Evolutionary conservation across 2,888 invertebrate genomes (phyloP).

Genomic region (Creontiades dilutus): DNA sequence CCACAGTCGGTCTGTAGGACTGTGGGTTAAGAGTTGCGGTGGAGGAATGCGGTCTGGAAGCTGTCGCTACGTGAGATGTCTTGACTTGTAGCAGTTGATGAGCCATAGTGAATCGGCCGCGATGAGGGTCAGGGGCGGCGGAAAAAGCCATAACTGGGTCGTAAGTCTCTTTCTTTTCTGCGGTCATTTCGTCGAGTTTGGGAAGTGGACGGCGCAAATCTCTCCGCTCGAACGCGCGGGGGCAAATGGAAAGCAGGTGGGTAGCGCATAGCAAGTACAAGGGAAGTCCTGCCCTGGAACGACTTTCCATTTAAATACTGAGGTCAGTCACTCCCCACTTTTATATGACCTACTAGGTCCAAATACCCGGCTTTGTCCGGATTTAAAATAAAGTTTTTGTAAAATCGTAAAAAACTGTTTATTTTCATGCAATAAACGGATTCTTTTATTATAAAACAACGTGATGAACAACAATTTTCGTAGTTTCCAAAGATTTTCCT

Average conservation of each 20-base stretch:
- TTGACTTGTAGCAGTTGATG: background rate
- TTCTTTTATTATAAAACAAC: too few species aligned
- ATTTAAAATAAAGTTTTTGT: too few species aligned
- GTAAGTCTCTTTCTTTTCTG: constrained; percentile 17
- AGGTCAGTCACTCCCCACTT: too few species aligned
- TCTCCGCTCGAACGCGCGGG: background rate
- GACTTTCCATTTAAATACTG: too few species aligned
- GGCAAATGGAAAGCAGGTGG: background rate
- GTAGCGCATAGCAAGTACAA: too few species aligned
- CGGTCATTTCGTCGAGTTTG: background rate
- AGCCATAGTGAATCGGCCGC: constrained; percentile 22
- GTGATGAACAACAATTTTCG: too few species aligned
- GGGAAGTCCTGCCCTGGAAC: too few species aligned
- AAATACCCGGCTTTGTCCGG: too few species aligned
- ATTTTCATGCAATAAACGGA: too few species aligned
- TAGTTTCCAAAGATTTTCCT: too few species aligned
- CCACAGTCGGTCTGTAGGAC: constrained; percentile 4
- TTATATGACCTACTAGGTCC: too few species aligned
- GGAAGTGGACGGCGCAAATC: background rate
- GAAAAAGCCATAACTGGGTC: constrained; percentile 8
- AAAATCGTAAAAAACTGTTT: too few species aligned
- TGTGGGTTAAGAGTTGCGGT: background rate
- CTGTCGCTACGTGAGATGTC: constrained; percentile 20
- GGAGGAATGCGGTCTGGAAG: constrained; percentile 3
- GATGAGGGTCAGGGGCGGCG: constrained; percentile 15